phyloP scores from a whole-genome alignment of 1,140 invertebrate species.

The Rhizoglyphus robini region DNA sequence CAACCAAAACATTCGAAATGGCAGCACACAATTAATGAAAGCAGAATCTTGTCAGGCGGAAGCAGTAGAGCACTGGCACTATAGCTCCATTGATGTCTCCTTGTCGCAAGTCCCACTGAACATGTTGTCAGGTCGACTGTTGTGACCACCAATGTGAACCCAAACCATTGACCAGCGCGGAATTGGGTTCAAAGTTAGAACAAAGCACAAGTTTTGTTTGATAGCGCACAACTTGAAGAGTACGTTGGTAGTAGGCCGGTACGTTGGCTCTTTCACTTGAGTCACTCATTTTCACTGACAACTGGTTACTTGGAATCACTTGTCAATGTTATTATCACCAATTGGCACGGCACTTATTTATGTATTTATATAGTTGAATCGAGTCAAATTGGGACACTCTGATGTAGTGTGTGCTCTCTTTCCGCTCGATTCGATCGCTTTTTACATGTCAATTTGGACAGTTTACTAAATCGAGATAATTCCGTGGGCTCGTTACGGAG shows the following conservation, averaged over 20 bases:
- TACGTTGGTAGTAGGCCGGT: too few species aligned
- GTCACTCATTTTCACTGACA: too few species aligned
- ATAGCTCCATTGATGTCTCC: conserved; percentile 37
- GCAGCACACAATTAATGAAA: conserved; percentile 64
- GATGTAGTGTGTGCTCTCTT: too few species aligned
- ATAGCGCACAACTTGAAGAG: conserved; percentile 4
- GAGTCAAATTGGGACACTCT: too few species aligned
- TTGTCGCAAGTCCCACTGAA: conserved; percentile 91
- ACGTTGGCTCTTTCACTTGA: too few species aligned
- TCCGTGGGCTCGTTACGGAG: too few species aligned
- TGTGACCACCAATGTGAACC: not conserved
- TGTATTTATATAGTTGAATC: too few species aligned
- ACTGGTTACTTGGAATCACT: too few species aligned
- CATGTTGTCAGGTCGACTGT: conserved; percentile 52
- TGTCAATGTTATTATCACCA: not conserved
- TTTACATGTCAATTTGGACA: too few species aligned
- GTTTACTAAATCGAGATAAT: too few species aligned
- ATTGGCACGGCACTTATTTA: too few species aligned
- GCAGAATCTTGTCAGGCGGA: conserved; percentile 32
- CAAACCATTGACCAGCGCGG: not conserved
- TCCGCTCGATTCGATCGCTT: too few species aligned
- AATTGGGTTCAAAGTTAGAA: conserved; percentile 24
- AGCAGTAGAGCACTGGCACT: not conserved
- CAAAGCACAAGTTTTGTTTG: conserved; percentile 19
- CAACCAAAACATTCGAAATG: conserved; percentile 47